A percentile compares a stretch with the other conserved stretches of the same genome.
Conservation (phyloP, 2,113 vertebrate species). For the Microcebus ravelobensis region DNA sequence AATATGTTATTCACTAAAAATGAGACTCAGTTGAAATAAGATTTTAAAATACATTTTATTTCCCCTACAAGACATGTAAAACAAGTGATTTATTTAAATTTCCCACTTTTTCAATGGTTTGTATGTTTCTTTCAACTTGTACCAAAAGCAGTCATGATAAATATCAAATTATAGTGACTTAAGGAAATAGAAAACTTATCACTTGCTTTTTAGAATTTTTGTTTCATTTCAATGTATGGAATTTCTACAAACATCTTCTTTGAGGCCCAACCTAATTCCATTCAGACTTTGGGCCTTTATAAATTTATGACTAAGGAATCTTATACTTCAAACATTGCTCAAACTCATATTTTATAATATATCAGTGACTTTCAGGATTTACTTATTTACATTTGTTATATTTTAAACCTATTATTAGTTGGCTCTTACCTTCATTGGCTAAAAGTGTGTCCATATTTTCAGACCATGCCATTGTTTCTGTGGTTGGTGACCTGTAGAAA, state of each 20-base stretch:
- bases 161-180: neutral
- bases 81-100: neutral
- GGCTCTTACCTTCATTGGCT: constrained; percentile 91
- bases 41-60: neutral
- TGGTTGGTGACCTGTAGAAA: constrained; percentile 91
- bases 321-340: neutral
- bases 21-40: neutral
- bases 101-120: neutral
- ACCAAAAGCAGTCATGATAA: neutral
- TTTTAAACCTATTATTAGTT: neutral
- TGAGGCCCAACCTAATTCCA: neutral
- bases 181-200: neutral
- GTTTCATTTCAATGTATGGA: neutral
- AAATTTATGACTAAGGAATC: neutral
- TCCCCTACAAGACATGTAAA: neutral
- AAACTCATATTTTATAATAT: neutral
- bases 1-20: neutral
- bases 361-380: neutral
- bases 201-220: neutral
- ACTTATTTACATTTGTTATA: neutral
- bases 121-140: neutral
- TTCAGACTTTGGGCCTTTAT: neutral
- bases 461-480: constrained; percentile 88
- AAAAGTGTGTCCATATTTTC: constrained; percentile 95
- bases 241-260: neutral